Conservation (phyloP, 1,140 invertebrate genomes). For the Whitmania pigra region DNA sequence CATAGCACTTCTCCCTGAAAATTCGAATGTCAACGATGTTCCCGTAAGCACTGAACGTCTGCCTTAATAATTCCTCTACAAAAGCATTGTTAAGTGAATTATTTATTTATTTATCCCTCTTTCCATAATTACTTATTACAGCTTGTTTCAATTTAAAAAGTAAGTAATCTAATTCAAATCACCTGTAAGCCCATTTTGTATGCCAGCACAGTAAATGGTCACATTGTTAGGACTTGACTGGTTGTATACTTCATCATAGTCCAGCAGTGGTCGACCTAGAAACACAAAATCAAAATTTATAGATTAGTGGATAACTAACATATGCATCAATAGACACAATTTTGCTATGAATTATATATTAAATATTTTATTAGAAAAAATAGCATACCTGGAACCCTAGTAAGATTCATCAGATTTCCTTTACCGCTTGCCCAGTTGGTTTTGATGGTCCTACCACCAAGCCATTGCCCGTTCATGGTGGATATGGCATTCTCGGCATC, state of each 20-base stretch:
- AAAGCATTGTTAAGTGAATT: neutral
- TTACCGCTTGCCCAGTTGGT: conserved; percentile 99
- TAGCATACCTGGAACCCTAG: conserved; percentile 53
- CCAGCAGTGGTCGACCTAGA: conserved; percentile 13
- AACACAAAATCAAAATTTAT: no score
- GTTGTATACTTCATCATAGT: conserved; percentile 20
- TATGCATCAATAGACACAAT: conserved; percentile 40
- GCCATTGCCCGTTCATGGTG: conserved; percentile 98
- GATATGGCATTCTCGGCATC: conserved; percentile 95
- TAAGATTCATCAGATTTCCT: conserved; percentile 62
- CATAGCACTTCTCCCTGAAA: conserved; percentile 98
- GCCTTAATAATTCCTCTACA: conserved; percentile 82
- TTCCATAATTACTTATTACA: no score
- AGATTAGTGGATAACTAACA: neutral
- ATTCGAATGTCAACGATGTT: conserved; percentile 92
- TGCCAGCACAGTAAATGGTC: conserved; percentile 18
- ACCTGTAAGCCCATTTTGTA: conserved; percentile 28
- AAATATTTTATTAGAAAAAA: no score
- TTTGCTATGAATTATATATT: no score
- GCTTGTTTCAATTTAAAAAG: no score
- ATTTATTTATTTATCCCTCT: no score
- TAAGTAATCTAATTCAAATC: neutral
- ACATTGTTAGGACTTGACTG: conserved; percentile 17
- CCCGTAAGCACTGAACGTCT: conserved; percentile 85
- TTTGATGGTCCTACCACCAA: conserved; percentile 90